Conservation (phyloP, 2,797 vertebrate genomes). For the Sebastes kiyomatsui region DNA sequence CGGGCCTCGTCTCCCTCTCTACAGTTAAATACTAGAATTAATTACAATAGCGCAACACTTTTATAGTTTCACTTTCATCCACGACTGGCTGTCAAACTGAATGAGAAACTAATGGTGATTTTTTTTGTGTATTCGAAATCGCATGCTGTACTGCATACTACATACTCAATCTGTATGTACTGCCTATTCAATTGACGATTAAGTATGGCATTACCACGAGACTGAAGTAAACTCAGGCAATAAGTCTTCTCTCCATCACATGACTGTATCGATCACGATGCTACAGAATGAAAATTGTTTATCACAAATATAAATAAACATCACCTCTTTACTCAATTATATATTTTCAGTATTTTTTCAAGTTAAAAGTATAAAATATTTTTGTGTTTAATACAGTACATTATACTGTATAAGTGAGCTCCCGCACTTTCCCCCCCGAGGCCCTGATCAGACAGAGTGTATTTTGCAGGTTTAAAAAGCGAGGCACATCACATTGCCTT, state of each 20-base stretch:
- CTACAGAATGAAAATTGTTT: neutral
- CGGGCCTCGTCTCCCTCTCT: neutral
- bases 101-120: neutral
- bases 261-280: neutral
- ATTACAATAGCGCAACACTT: neutral
- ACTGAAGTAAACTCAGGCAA: neutral
- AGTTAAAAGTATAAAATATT: neutral
- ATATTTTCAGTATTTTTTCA: neutral
- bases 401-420: neutral
- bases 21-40: neutral
- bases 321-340: neutral
- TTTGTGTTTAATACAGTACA: neutral
- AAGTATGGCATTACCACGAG: neutral
- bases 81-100: neutral
- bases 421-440: neutral
- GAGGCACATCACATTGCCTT: neutral
- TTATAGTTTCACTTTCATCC: neutral
- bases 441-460: neutral
- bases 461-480: neutral
- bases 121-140: neutral
- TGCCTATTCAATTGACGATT: neutral
- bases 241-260: neutral
- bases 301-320: neutral
- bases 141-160: neutral
- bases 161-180: neutral